Conservation (phyloP, 2,797 vertebrate species). For the Emydoidea blandingii region DNA sequence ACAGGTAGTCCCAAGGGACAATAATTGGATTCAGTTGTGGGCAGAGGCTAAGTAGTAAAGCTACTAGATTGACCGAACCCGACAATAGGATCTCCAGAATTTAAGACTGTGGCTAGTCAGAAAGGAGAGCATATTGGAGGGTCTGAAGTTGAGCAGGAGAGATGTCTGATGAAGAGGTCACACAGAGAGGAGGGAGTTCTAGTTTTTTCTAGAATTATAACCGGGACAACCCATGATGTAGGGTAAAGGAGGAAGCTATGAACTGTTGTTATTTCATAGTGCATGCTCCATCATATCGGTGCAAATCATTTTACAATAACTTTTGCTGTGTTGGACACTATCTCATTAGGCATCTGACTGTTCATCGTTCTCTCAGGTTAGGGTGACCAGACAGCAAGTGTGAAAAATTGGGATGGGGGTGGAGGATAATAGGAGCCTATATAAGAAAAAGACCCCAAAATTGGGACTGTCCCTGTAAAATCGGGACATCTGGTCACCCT, state of each 20-base stretch:
- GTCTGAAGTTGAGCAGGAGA: neutral
- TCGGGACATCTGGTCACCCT: too few relatives aligned
- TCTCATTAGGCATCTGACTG: neutral
- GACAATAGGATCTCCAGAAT: neutral
- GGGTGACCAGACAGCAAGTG: too few relatives aligned
- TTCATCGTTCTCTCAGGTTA: neutral
- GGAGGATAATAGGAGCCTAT: too few relatives aligned
- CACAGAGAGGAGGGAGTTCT: neutral
- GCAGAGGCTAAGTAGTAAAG: neutral
- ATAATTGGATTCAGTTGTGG: neutral
- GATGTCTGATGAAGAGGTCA: neutral
- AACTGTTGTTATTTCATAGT: neutral
- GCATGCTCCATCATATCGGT: neutral
- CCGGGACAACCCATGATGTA: neutral
- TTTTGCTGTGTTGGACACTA: neutral
- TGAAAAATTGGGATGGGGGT: too few relatives aligned
- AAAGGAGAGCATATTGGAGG: neutral
- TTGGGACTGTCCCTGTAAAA: too few relatives aligned
- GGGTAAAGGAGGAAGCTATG: neutral
- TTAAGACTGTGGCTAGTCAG: neutral
- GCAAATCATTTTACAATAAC: neutral
- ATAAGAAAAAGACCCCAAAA: too few relatives aligned
- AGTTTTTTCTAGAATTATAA: neutral
- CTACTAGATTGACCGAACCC: neutral
- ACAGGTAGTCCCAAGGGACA: neutral